Base-by-base conservation (phyloP, 2,113 vertebrate species). In the Egretta garzetta region DNA sequence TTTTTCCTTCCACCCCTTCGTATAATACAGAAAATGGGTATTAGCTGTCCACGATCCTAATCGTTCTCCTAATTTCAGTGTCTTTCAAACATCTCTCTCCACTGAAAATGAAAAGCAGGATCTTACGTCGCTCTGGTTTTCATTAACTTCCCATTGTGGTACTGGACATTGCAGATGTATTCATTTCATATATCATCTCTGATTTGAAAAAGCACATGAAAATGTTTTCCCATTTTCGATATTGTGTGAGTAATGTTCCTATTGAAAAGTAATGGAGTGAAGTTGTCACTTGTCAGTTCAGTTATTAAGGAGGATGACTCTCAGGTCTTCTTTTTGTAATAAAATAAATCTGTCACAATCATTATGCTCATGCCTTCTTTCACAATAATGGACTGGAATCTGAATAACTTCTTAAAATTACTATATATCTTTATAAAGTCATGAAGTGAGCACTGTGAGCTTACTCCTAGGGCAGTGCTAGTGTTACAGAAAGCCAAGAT, bases 191-290 rank as follows among this genome's bases (percentile, higher is more conserved):
- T 92, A 97, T 98, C 98, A 98, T 94, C 93, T 58, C 63, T 23
- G 67, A 96, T 98, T 96, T 98, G 98, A 98, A 98, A 98, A 98
- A 98, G 97, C 97, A 41, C 97, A 33, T 41, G 96, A 97, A 98
- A 98, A 98, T 96, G 97, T 98, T 98, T 98, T 96, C 97, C 93
- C 97, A 37, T 98, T 98, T 98, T 88, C 91, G 58, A 97, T 98
- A 98, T 80, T 73, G 96, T 93, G 97, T 98, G 98, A 98, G 97
- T 98, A 98, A 98, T 98, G 97, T 98, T 98, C 98, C 98, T 91
- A 97, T 96, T 98, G 98, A 97, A 98, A 98, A 98, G 98, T 98
- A 98, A 98, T 98, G 98, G 98, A 97, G 97, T 98, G 98, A 98
- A 98, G 98, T 98, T 98, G 98, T 98, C 98, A 97, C 98, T 98